A percentile compares a stretch with the other conserved stretches of the same genome.
Conservation (phyloP, 2,888 invertebrate genomes). For the Idaea aversata region DNA sequence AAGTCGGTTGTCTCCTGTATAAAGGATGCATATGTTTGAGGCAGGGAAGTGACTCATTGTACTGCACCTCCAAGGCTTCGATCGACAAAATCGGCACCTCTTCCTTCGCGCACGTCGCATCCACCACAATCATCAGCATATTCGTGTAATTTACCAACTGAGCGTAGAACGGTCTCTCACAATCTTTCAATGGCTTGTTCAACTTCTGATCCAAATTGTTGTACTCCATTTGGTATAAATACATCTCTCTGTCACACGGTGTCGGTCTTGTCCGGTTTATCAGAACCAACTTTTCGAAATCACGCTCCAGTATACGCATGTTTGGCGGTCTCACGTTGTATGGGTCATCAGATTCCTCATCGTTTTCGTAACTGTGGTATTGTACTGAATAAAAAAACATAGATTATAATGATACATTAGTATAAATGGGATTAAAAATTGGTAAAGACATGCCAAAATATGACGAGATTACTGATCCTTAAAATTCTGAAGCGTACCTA, state of each 20-base stretch:
- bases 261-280: constrained; percentile 90
- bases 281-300: constrained; percentile 83
- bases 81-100: constrained; percentile 66
- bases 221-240: constrained; percentile 76
- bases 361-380: constrained; percentile 73
- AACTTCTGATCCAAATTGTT: constrained; percentile 73
- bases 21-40: constrained; percentile 79
- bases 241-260: constrained; percentile 90
- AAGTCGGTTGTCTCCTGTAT: constrained; percentile 84
- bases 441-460: neutral
- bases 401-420: neutral
- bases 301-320: constrained; percentile 71
- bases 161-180: constrained; percentile 84
- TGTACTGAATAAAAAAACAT: constrained; percentile 41
- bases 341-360: constrained; percentile 68
- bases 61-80: constrained; percentile 71
- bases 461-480: neutral
- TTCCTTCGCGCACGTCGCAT: constrained; percentile 80
- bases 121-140: constrained; percentile 88
- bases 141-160: constrained; percentile 88
- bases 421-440: neutral
- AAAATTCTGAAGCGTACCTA: too few relatives aligned
- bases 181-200: constrained; percentile 64
- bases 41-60: constrained; percentile 83
- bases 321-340: constrained; percentile 63